These are phyloP conservation scores for Ormyrus pomaceus DNA, from an alignment of 2,888 invertebrate species.

Conservation along the genomic window DNA sequence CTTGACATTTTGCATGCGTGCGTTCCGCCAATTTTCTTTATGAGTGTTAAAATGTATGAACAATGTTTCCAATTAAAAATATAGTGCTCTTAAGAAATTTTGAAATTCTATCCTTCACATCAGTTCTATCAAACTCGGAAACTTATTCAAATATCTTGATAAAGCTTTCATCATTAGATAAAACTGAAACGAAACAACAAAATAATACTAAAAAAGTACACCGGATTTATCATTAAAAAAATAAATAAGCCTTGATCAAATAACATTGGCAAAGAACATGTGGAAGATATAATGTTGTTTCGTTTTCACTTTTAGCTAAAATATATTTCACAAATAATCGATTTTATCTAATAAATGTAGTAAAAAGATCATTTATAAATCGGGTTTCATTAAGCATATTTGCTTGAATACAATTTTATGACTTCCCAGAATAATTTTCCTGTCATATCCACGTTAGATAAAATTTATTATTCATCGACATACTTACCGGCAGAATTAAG, in stretches of 20 bases:
- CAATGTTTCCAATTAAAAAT: conserved; percentile 35
- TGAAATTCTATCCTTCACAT: conserved; percentile 41
- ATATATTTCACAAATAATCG: conserved; percentile 58
- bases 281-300: conserved; percentile 30
- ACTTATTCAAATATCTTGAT: conserved; percentile 14
- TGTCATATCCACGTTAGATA: neutral
- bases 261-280: conserved; percentile 25
- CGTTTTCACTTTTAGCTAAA: conserved; percentile 28
- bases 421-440: conserved; percentile 7
- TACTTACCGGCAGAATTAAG: conserved; percentile 22
- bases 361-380: conserved; percentile 26
- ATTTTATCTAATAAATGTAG: conserved; percentile 54
- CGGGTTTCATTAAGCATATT: conserved; percentile 3
- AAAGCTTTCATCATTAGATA: conserved; percentile 29
- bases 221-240: neutral
- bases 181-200: conserved; percentile 32
- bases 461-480: conserved; percentile 9
- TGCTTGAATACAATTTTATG: conserved; percentile 15
- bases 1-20: conserved; percentile 17
- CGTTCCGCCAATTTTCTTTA: conserved; percentile 38
- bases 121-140: conserved; percentile 26
- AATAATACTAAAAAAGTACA: neutral
- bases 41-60: conserved; percentile 44
- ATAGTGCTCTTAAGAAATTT: conserved; percentile 39
- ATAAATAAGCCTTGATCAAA: conserved; percentile 18